These are phyloP conservation scores for Ceyx erithaca DNA, from an alignment of 2,797 vertebrate genomes.

Conservation along the genomic window DNA sequence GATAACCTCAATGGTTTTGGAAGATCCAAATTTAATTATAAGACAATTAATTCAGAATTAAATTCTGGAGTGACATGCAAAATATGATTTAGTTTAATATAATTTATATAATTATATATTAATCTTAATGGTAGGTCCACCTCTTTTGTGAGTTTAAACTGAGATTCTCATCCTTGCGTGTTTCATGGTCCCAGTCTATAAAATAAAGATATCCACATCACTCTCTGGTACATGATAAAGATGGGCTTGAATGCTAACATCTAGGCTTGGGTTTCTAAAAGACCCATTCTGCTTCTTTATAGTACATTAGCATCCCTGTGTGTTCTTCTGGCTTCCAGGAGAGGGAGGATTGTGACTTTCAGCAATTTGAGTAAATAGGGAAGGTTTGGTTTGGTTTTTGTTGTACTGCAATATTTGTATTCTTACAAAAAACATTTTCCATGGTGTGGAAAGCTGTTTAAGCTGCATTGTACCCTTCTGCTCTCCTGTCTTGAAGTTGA, in stretches of 20 bases:
- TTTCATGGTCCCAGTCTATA: fast-evolving
- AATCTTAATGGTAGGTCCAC: background rate
- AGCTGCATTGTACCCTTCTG: background rate
- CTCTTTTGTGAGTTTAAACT: background rate
- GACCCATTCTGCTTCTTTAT: background rate
- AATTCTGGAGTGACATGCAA: background rate
- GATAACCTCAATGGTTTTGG: background rate
- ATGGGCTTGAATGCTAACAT: background rate
- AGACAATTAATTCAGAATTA: background rate
- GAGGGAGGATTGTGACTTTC: background rate
- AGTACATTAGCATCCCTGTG: background rate
- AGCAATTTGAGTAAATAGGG: background rate
- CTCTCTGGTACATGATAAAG: background rate
- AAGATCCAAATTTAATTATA: background rate
- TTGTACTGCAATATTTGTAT: background rate
- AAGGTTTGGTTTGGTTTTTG: background rate
- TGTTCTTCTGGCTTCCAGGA: background rate
- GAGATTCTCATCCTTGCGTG: background rate
- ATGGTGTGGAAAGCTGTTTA: background rate
- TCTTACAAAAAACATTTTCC: background rate
- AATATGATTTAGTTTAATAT: background rate
- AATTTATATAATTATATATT: background rate
- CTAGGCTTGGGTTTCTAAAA: background rate
- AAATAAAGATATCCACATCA: fast-evolving
- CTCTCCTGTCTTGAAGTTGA: background rate